These are phyloP conservation scores for Drosophila dives DNA, from an alignment of 2,888 invertebrate genomes.

Conservation along the genomic window DNA sequence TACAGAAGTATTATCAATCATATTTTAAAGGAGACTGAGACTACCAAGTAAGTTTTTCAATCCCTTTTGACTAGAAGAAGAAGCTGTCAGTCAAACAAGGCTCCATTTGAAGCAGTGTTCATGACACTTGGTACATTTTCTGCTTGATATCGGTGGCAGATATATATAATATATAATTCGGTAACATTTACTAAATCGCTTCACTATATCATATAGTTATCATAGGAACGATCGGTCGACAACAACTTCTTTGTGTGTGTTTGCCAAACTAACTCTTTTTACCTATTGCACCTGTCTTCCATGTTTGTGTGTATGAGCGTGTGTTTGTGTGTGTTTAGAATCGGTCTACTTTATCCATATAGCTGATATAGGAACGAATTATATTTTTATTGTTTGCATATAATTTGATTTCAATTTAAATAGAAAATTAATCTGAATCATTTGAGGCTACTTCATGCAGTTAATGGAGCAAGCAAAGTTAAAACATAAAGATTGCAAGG, in stretches of 20 bases:
- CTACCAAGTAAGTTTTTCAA: neutral
- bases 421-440: neutral
- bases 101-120: constrained; percentile 9
- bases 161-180: neutral
- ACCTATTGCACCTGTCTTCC: neutral
- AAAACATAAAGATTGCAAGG: constrained; percentile 14
- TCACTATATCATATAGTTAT: constrained; percentile 5
- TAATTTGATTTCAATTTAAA: neutral
- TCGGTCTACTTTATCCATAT: neutral
- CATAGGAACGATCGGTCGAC: constrained; percentile 13
- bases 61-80: constrained; percentile 5
- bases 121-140: constrained; percentile 2
- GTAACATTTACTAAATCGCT: neutral
- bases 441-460: neutral
- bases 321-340: neutral
- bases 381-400: neutral
- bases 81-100: constrained; percentile 4
- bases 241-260: neutral
- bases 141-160: neutral
- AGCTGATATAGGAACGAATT: constrained; percentile 2
- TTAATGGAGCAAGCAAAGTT: neutral
- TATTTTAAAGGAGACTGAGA: constrained; percentile 2
- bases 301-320: neutral
- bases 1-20: constrained; percentile 6
- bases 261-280: constrained; percentile 4